These are phyloP conservation scores for Microplitis mediator DNA, from an alignment of 1,140 invertebrate species.

Conservation along the genomic window DNA sequence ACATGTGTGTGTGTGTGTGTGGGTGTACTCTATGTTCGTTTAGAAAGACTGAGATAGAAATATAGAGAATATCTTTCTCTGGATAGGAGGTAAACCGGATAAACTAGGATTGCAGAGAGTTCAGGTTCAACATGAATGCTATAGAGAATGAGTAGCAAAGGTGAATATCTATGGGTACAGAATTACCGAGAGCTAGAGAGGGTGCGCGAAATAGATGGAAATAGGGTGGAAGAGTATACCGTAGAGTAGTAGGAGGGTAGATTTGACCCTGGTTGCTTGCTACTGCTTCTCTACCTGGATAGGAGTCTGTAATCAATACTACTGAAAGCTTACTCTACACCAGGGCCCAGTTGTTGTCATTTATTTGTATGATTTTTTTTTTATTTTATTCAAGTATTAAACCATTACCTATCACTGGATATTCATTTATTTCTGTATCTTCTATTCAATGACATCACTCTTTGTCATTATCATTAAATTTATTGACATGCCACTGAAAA, in stretches of 20 bases:
- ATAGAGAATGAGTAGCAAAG: background rate
- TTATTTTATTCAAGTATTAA: background rate
- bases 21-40: too few species aligned
- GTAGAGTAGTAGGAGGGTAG: slow-evolving; percentile 33
- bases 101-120: background rate
- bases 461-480: too few species aligned
- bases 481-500: too few species aligned
- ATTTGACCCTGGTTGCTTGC: slow-evolving; percentile 45
- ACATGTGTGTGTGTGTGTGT: too few species aligned
- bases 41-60: too few species aligned
- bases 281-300: slow-evolving; percentile 48
- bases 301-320: slow-evolving; percentile 55
- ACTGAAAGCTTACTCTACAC: slow-evolving; percentile 50
- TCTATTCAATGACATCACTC: too few species aligned
- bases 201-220: slow-evolving; percentile 14
- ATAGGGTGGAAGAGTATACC: slow-evolving; percentile 18
- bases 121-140: background rate
- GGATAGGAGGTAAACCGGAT: too few species aligned
- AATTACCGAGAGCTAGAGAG: background rate
- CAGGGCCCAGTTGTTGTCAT: slow-evolving; percentile 34
- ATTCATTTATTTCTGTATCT: too few species aligned
- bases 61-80: too few species aligned
- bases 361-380: slow-evolving; percentile 26
- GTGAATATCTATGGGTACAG: background rate
- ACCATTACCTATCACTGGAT: too few species aligned